A percentile compares a stretch with the other conserved stretches of the same genome.
phyloP scores from a whole-genome alignment of 2,113 vertebrate genomes.

The Ameiurus melas region DNA sequence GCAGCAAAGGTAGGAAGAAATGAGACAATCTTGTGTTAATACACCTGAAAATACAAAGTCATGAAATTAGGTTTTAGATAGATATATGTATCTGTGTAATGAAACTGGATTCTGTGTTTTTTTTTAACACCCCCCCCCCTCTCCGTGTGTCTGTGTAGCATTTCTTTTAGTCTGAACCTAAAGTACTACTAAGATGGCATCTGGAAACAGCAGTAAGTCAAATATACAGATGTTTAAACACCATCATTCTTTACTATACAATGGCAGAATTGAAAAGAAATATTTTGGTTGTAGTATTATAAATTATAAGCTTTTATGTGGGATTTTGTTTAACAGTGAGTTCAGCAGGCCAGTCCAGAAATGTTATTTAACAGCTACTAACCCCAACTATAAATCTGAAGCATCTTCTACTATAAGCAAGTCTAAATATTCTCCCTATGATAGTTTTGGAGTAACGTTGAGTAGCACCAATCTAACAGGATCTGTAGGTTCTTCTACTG shows the following conservation, averaged over 20 bases:
- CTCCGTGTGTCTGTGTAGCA: background rate
- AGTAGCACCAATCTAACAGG: background rate
- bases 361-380: background rate
- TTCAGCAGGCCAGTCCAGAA: background rate
- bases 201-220: background rate
- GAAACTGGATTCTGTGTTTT: background rate
- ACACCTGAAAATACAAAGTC: background rate
- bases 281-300: background rate
- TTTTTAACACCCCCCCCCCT: background rate
- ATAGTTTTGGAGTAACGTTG: background rate
- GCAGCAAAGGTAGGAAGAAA: background rate
- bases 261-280: background rate
- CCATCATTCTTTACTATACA: background rate
- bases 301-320: background rate
- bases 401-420: background rate
- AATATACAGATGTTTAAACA: background rate
- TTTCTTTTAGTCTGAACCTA: background rate
- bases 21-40: background rate
- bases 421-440: background rate
- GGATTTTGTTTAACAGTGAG: background rate
- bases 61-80: background rate
- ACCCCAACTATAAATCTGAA: background rate
- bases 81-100: background rate
- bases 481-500: background rate
- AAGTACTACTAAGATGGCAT: background rate